Evolutionary conservation across 2,888 invertebrate species (phyloP), one percentile per base, ranked within the genome.

Genomic region (Xestoiulus laeticollis): DNA sequence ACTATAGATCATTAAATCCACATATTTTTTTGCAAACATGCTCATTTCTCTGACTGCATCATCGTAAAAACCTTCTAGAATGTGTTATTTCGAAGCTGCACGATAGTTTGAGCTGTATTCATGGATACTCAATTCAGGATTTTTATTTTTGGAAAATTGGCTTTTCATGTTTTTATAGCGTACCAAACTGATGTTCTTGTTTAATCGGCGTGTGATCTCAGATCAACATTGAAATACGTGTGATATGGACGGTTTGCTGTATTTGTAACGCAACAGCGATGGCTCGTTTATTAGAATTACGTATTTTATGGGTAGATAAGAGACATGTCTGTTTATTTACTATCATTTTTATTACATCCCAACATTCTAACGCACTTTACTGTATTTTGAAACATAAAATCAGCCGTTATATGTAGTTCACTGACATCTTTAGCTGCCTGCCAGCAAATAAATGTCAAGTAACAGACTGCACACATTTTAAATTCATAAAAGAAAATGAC

Each of bases 351-450:
- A 78, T 32, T 78, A 5, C 78, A 78, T 78, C 78, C 78, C 30
- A 78, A 78, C 78, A 16, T 30, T 30, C 16, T 78, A 14, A 78
- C 26, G 30, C 26, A 26, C 26, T 32, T 78, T 30, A 78, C 78
- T 26, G 78, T 78, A 78, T 78, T 68, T 78, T 32, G 78, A 78
- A 78, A 78, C 78, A 78, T 78, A 78, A 78, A 78, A 78, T 78
- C 14, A 4, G 26, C 78, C 78, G 30, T 32, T 78, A 78, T 26
- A 78, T 30, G 78, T 14, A 78, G 78, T 78, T 78, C 78, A 32
- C 78, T 78, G 78, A 78, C 78, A 78, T 78, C 78, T 78, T 30
- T 78, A 78, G 30, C 78, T 30, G 78, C 26, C 12, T 78, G 30
- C 8, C 30, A 78, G 78, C 78, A 14, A 78, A 78, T 78, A 78